phyloP scores from a whole-genome alignment of 2,888 invertebrate species.

The Mythimna ferrago region DNA sequence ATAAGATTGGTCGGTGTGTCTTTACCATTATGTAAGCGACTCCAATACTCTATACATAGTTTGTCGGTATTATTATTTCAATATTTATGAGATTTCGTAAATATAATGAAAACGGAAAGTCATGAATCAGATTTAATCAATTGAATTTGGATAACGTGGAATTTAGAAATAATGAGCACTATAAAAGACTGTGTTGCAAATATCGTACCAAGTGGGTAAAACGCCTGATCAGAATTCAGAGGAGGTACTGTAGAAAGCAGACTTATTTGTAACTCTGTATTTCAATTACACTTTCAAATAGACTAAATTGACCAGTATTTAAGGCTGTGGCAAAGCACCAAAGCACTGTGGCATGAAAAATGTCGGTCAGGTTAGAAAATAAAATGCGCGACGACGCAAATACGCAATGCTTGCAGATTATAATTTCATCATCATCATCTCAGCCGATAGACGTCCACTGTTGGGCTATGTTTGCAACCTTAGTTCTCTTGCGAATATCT shows the following conservation, averaged over 20 bases:
- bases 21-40: not conserved
- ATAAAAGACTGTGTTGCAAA: not conserved
- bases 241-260: not conserved
- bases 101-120: not conserved
- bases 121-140: not conserved
- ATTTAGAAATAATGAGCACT: not conserved
- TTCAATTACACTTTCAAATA: slow-evolving; percentile 1
- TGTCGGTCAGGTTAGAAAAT: too few relatives aligned
- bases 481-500: too few relatives aligned
- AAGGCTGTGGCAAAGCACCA: too few relatives aligned
- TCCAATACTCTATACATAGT: too few relatives aligned
- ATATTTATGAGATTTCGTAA: not conserved
- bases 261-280: not conserved
- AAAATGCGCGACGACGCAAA: too few relatives aligned
- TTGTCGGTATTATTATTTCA: not conserved
- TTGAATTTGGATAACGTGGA: not conserved
- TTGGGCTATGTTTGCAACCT: too few relatives aligned
- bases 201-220: not conserved
- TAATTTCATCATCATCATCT: too few relatives aligned
- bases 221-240: not conserved
- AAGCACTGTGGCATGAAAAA: too few relatives aligned
- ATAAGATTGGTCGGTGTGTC: not conserved
- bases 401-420: too few relatives aligned
- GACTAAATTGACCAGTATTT: not conserved
- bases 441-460: too few relatives aligned